A percentile compares a stretch with the other conserved stretches of the same genome.
These are phyloP conservation scores for Actinia tenebrosa DNA, from an alignment of 64 coral and sea anemone species.

Conservation along the genomic window DNA sequence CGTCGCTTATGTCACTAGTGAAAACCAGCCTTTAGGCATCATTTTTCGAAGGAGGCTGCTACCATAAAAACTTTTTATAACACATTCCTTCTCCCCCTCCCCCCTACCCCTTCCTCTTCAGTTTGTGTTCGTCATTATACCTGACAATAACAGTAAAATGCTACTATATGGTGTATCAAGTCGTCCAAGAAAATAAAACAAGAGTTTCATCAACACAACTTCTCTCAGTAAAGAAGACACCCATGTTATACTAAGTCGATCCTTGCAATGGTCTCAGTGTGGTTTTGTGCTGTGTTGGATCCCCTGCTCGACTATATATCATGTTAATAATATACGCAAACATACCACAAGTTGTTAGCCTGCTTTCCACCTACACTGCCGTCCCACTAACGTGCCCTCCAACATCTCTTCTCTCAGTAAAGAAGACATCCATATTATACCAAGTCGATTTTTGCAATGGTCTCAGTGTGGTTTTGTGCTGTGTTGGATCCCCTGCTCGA, in stretches of 20 bases:
- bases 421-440: neutral
- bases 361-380: neutral
- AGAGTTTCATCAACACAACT: neutral
- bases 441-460: neutral
- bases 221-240: neutral
- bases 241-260: neutral
- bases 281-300: constrained; percentile 14
- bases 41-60: no score
- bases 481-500: constrained; percentile 21
- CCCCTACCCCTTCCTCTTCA: no score
- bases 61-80: no score
- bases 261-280: neutral
- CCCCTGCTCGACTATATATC: constrained; percentile 3
- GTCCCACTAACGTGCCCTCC: neutral
- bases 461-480: neutral
- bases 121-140: neutral
- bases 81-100: no score
- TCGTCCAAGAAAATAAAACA: neutral
- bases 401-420: neutral
- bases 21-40: no score
- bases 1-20: no score
- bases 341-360: no score
- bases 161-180: neutral
- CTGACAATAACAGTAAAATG: neutral
- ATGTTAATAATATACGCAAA: neutral